Conservation (phyloP, 2,797 vertebrate genomes). For the Setipinna tenuifilis region DNA sequence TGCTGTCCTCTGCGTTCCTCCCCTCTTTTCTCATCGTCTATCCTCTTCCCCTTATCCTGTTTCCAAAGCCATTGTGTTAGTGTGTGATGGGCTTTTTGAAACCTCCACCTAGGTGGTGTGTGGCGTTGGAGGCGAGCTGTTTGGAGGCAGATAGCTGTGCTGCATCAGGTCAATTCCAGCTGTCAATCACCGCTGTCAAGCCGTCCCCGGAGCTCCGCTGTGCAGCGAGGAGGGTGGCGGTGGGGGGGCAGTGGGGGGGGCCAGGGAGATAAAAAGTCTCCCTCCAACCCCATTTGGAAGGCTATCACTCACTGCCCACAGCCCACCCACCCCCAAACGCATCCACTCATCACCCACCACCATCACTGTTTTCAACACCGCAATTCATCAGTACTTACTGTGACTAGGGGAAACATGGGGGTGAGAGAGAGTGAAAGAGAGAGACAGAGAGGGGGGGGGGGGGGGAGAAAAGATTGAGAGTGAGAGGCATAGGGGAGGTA, state of each 20-base stretch:
- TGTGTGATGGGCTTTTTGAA: background rate
- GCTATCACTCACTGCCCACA: background rate
- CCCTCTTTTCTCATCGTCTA: slow-evolving; percentile 5
- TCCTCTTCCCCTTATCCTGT: slow-evolving; percentile 19
- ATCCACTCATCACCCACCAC: background rate
- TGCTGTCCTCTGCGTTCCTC: background rate
- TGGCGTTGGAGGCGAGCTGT: slow-evolving; percentile 25
- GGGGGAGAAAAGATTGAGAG: too few relatives aligned
- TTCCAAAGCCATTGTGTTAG: background rate
- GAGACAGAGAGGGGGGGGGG: too few relatives aligned
- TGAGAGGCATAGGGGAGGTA: too few relatives aligned
- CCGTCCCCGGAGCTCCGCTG: background rate
- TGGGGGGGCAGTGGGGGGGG: background rate
- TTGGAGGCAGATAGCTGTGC: slow-evolving; percentile 32
- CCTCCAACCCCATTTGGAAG: too few relatives aligned
- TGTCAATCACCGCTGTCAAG: slow-evolving; percentile 45
- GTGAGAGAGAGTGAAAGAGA: too few relatives aligned
- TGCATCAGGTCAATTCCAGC: slow-evolving; percentile 43
- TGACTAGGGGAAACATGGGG: too few relatives aligned
- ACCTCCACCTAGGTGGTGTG: background rate
- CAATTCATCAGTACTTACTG: too few relatives aligned
- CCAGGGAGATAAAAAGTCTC: background rate
- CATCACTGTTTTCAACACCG: background rate
- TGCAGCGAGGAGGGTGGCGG: background rate
- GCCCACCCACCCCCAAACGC: too few relatives aligned